phyloP scores from a whole-genome alignment of 2,797 vertebrate genomes.

The Mus caroli region DNA sequence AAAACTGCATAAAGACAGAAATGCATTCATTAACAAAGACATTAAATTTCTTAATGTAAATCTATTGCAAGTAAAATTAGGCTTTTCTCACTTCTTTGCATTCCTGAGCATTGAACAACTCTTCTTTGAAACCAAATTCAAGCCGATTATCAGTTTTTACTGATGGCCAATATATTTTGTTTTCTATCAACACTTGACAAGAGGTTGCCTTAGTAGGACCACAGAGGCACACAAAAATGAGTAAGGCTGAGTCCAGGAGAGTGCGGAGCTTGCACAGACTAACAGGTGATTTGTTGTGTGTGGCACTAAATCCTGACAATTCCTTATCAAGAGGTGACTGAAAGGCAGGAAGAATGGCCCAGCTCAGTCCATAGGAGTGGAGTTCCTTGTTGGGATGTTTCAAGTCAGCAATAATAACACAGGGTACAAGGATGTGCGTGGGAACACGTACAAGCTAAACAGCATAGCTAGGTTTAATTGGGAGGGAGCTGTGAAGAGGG shows the following conservation, averaged over 20 bases:
- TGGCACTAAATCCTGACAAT: slow-evolving; percentile 13
- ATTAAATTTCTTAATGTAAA: slow-evolving; percentile 48
- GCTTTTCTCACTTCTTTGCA: slow-evolving; percentile 52
- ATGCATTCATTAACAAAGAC: neutral
- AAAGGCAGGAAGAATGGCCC: slow-evolving; percentile 50
- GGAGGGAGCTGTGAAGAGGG: slow-evolving; percentile 72
- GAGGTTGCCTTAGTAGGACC: neutral
- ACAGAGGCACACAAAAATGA: neutral
- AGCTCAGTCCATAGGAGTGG: slow-evolving; percentile 36
- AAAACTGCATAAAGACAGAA: neutral
- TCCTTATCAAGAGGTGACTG: slow-evolving; percentile 36
- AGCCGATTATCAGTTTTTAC: slow-evolving; percentile 5
- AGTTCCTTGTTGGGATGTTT: slow-evolving; percentile 44
- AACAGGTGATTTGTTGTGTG: neutral
- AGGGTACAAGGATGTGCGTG: slow-evolving; percentile 26
- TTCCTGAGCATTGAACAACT: slow-evolving; percentile 33
- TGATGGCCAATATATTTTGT: neutral
- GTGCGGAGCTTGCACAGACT: neutral
- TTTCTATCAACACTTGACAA: neutral
- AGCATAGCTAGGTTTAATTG: slow-evolving; percentile 66
- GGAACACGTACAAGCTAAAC: neutral
- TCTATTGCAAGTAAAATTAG: slow-evolving; percentile 41
- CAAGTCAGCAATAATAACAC: slow-evolving; percentile 63
- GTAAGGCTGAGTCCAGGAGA: neutral
- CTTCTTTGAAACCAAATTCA: slow-evolving; percentile 49